Evolutionary conservation across 2,888 invertebrate species (phyloP), one percentile per base, ranked within the genome.

Genomic region (Agriopis marginaria): DNA sequence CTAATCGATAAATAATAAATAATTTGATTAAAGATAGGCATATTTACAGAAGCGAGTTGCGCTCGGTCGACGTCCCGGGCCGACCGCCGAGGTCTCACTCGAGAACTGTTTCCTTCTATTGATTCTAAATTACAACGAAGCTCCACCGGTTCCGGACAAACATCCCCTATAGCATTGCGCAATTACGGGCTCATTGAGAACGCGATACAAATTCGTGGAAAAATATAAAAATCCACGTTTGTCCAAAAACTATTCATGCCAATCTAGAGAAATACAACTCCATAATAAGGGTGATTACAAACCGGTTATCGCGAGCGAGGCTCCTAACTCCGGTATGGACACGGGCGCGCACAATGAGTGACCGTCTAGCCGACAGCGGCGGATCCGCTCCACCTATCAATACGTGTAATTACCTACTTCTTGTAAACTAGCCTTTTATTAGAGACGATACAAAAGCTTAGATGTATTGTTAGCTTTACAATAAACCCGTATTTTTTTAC

Each of bases 1-100:
- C 86, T 90, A 90, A 88, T 84, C 72, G 86, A 89, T 89, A 92
- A 92, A 91, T 90, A 93, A 93, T 94, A 93, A 94, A 93, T 94
- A 92, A 87, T 90, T 88, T 89, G 81, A 81, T 87, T 76, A 83
- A 76, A 88, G 86, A 90, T 82, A 91, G 93, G 92, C 86, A 79
- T 93, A 93, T 94, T 70, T 94, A 94, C 94, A 94, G 82, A 94
- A 93, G 93, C 94, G 87, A 82, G 84, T 84, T 82, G 89, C 91
- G 88, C 87, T 80, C 82, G 78, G 80, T 83, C 84, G 81, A 82
- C 75, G 76, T 73, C 73, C 72, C 76, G 77, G 74, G 72, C 17
- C 17, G 17, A 23, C 17, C 17, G 78, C 77, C 79, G 69, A 71
- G 74, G 75, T 70, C 78, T 78, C 81, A 80, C 82, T 80, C 81